Evolutionary conservation across 1,140 invertebrate genomes (phyloP).

Genomic region (Onthophagus taurus): DNA sequence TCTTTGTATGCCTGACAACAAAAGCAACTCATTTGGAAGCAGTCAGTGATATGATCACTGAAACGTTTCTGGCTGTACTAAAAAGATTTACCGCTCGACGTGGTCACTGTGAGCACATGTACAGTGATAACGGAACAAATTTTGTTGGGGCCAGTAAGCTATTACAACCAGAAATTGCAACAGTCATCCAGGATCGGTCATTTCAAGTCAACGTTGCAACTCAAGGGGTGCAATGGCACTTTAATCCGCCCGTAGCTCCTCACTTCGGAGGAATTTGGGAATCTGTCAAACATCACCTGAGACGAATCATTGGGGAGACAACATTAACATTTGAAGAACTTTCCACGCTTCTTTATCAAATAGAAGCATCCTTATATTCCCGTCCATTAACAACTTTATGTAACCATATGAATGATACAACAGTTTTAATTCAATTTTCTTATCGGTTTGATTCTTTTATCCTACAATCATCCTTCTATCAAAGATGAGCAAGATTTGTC

Average conservation of each 20-base stretch:
- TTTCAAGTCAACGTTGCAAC: not conserved
- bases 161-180: not conserved
- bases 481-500: no score
- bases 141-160: slow-evolving; percentile 4
- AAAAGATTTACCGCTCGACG: slow-evolving; percentile 21
- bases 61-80: slow-evolving; percentile 25
- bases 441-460: no score
- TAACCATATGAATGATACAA: slow-evolving; percentile 22
- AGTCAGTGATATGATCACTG: slow-evolving; percentile 21
- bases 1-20: slow-evolving; percentile 29
- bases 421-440: no score
- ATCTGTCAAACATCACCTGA: slow-evolving; percentile 21
- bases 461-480: no score
- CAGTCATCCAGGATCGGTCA: not conserved
- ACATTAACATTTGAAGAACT: slow-evolving; percentile 22
- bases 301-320: slow-evolving; percentile 16
- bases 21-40: slow-evolving; percentile 30
- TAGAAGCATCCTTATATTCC: slow-evolving; percentile 23
- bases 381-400: slow-evolving; percentile 21
- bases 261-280: slow-evolving; percentile 30
- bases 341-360: slow-evolving; percentile 19
- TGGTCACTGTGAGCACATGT: slow-evolving; percentile 22
- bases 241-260: slow-evolving; percentile 22
- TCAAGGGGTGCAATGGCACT: slow-evolving; percentile 18
- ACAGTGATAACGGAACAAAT: slow-evolving; percentile 17